Base-by-base conservation (phyloP, 92 coral and sea anemone species). In the Hydrozoanthus gracilis region DNA sequence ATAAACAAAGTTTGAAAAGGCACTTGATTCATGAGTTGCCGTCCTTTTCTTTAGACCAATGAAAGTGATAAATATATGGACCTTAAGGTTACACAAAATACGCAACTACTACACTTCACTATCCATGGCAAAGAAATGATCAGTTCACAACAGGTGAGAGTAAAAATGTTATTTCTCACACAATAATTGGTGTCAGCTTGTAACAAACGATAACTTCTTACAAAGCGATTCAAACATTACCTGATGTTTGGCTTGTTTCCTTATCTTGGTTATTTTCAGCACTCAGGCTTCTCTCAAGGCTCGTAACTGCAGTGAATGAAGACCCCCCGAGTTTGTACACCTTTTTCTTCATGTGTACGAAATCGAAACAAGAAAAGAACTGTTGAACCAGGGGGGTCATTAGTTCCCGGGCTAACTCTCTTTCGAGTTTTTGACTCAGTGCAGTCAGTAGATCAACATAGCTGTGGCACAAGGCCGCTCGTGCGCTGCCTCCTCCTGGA, bases 301-400 rank as follows among this genome's bases (percentile, higher is more conserved):
- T 55, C 0, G 74, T 47, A 3, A 73, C 91, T 15, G 16, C 80
- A 44, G 90, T 80, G 12, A 88, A 84, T 13, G 90, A 54, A 18
- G 88, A 68, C 10, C 47, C 87, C n/a, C 90, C 90, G 11, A 82
- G 71, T 51, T 83, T 88, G 70, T 71, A 64, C 20, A 86, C 93
- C 16, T 88, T 90, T 89, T 72, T 86, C 87, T 92, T 92, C 95
- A 92, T 85, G 45, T 89, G 94, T 7, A 83, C 93, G 82, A 94
- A 83, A 93, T 95, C 95, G 51, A 95, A 95, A 87, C 98, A 93
- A 47, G 98, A 93, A 88, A 96, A 96, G 79, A 95, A 95, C 87
- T 94, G 96, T 67, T 92, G 93, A 44, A 96, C 86, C 44, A 96
- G 90, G 39, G 98, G 92, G 3, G 95, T 94, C 89, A 95, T 94